These are phyloP conservation scores for Hippocampus guttulatus DNA, from an alignment of 2,113 vertebrate species.

Conservation along the genomic window DNA sequence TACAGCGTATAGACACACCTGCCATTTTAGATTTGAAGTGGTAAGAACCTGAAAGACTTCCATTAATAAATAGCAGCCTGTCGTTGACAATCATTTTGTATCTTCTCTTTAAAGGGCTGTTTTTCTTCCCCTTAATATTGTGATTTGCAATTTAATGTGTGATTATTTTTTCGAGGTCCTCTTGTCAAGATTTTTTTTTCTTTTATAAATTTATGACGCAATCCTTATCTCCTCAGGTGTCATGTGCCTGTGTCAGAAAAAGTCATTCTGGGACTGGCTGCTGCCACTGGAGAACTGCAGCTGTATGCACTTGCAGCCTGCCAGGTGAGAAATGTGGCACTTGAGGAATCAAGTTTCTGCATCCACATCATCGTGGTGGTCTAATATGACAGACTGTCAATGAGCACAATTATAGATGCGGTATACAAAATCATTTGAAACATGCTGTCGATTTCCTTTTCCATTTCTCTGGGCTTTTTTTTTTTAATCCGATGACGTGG, in stretches of 20 bases:
- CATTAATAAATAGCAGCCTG: neutral
- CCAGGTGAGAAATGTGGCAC: slow-evolving; percentile 74
- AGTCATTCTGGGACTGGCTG: slow-evolving; percentile 78
- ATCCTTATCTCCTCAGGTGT: slow-evolving; percentile 75
- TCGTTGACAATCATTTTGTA: neutral
- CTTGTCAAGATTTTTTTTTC: too few species aligned
- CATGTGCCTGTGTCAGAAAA: slow-evolving; percentile 74
- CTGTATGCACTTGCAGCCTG: slow-evolving; percentile 69
- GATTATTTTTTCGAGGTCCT: too few species aligned
- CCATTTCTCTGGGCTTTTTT: neutral
- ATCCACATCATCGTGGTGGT: neutral
- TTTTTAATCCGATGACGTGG: neutral
- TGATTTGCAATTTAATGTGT: too few species aligned
- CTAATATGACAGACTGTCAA: neutral
- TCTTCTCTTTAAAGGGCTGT: neutral
- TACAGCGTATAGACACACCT: slow-evolving; percentile 79
- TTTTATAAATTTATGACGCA: too few species aligned
- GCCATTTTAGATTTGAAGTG: slow-evolving; percentile 92
- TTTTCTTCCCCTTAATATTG: too few species aligned
- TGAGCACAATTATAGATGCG: neutral
- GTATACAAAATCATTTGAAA: neutral
- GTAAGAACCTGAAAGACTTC: slow-evolving; percentile 55
- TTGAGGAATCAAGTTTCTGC: neutral
- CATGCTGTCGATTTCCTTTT: neutral
- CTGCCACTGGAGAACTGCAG: slow-evolving; percentile 79